A percentile compares a stretch with the other conserved stretches of the same genome.
Evolutionary conservation across 2,797 vertebrate genomes (phyloP).

Genomic region (Taenioides sp.): DNA sequence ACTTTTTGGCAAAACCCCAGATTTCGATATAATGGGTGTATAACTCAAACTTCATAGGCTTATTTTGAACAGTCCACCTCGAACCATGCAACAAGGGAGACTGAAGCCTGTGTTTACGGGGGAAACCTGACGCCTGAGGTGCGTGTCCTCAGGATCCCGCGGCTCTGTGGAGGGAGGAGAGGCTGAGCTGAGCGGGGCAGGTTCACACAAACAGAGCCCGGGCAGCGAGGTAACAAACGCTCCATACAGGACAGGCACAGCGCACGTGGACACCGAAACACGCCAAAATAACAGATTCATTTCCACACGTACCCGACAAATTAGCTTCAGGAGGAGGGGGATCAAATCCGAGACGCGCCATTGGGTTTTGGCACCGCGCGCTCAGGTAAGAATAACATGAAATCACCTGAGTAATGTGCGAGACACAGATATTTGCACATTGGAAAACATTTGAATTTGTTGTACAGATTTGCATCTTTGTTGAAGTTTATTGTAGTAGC

Average conservation of each 20-base stretch:
- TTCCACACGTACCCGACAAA: background rate
- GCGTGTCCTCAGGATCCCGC: conserved; percentile 58
- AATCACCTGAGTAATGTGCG: background rate
- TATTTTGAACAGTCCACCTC: too few species aligned
- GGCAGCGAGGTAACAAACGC: conserved; percentile 2
- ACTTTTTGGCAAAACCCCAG: too few species aligned
- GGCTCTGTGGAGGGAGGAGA: conserved; percentile 55
- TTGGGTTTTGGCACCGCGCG: conserved; percentile 29
- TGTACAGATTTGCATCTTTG: background rate
- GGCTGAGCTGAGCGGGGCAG: conserved; percentile 25
- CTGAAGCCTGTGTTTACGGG: background rate
- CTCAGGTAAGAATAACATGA: background rate
- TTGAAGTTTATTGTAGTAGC: background rate
- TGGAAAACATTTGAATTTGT: background rate
- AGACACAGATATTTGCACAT: background rate
- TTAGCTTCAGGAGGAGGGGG: conserved; percentile 14
- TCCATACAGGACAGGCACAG: too few species aligned
- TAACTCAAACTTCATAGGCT: too few species aligned
- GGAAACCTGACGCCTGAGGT: conserved; percentile 49
- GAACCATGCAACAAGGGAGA: too few species aligned
- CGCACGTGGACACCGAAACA: too few species aligned
- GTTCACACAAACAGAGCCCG: background rate
- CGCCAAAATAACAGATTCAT: background rate
- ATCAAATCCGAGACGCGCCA: conserved; percentile 25
- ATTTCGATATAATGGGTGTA: too few species aligned